Conservation (phyloP, 2,113 vertebrate genomes). For the Semicossyphus pulcher region DNA sequence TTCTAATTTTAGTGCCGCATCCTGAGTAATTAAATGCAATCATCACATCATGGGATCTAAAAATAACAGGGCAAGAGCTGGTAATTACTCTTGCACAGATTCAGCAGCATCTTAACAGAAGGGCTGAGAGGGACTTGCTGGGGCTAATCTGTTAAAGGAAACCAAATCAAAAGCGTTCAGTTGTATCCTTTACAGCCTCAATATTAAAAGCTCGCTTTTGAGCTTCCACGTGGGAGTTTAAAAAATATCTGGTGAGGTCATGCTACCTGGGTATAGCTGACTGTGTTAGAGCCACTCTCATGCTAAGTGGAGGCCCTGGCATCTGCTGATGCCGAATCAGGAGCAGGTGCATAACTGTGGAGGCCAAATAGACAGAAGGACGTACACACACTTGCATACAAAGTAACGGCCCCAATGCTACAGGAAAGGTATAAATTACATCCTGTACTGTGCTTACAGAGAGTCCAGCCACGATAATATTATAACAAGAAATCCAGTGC, state of each 20-base stretch:
- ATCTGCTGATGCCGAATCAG: slow-evolving; percentile 37
- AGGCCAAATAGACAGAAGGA: neutral
- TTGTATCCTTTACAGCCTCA: neutral
- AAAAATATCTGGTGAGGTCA: slow-evolving; percentile 15
- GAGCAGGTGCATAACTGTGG: slow-evolving; percentile 34
- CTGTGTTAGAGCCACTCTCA: slow-evolving; percentile 10
- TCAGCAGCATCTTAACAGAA: neutral
- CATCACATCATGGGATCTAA: slow-evolving; percentile 48
- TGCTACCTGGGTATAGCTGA: slow-evolving; percentile 13
- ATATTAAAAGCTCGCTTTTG: slow-evolving; percentile 7
- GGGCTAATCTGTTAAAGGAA: slow-evolving; percentile 1
- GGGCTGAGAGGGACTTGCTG: neutral
- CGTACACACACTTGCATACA: neutral
- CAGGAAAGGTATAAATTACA: neutral
- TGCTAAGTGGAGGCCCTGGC: neutral
- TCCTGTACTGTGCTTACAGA: neutral
- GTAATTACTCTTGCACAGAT: slow-evolving; percentile 29
- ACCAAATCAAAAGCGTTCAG: neutral
- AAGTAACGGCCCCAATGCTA: no score
- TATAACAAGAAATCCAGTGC: no score
- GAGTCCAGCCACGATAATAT: neutral
- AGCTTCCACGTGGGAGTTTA: slow-evolving; percentile 5
- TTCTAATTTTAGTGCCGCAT: slow-evolving; percentile 47
- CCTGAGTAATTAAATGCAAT: slow-evolving; percentile 59
- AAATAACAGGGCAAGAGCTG: slow-evolving; percentile 40